A percentile compares a stretch with the other conserved stretches of the same genome.
Conservation (phyloP, 1,140 invertebrate genomes). For the Aleiodes sp. region DNA sequence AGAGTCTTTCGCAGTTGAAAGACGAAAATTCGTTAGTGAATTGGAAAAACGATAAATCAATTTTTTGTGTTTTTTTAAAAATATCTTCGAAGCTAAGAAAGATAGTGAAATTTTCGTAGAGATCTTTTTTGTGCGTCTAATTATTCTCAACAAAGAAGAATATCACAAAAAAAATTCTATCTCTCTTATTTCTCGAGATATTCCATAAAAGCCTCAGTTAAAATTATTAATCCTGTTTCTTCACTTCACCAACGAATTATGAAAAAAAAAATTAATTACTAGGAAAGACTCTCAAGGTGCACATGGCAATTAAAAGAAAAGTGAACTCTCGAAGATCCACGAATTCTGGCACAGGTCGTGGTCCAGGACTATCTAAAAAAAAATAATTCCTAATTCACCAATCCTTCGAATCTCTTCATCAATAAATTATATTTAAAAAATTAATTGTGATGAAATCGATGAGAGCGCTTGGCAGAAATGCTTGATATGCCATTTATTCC, state of each 20-base stretch:
- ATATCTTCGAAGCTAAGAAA: too few relatives aligned
- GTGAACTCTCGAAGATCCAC: constrained; percentile 5
- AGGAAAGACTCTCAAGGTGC: constrained; percentile 25
- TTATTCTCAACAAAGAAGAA: too few relatives aligned
- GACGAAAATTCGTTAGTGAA: neutral
- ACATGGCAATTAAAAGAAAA: neutral
- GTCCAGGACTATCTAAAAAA: constrained; percentile 15
- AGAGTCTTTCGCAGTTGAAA: constrained; percentile 17
- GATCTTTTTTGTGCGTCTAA: too few relatives aligned
- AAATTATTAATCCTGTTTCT: too few relatives aligned
- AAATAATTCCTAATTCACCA: constrained; percentile 30
- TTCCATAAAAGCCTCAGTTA: too few relatives aligned
- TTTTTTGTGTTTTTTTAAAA: too few relatives aligned
- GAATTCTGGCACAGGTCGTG: constrained; percentile 29
- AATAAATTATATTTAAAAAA: constrained; percentile 3
- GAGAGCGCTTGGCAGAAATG: constrained; percentile 9
- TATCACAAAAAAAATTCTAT: too few relatives aligned
- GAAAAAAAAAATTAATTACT: constrained; percentile 18
- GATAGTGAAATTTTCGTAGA: too few relatives aligned
- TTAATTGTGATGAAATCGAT: constrained; percentile 2
- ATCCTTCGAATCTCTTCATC: constrained; percentile 13
- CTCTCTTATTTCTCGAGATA: too few relatives aligned
- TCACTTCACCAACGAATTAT: too few relatives aligned
- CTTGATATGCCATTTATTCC: constrained; percentile 16
- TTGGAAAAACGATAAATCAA: too few relatives aligned